A percentile compares a stretch with the other conserved stretches of the same genome.
phyloP scores from a whole-genome alignment of 2,797 vertebrate genomes.

The Dipus sagitta region DNA sequence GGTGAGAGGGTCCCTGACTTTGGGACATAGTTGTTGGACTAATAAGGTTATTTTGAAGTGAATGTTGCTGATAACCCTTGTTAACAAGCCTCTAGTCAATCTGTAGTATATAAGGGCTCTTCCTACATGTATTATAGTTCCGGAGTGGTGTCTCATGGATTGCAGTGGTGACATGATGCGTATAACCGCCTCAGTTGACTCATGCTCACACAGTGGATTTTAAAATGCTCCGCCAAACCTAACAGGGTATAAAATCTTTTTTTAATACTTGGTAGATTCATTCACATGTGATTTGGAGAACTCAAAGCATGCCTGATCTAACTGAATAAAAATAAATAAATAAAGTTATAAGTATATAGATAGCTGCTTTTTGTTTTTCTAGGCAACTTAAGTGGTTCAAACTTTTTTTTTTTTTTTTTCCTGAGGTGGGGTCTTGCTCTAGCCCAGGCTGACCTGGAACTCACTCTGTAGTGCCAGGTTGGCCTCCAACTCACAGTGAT shows the following conservation, averaged over 20 bases:
- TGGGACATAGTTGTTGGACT: neutral
- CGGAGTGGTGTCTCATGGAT: neutral
- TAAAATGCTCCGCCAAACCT: constrained; percentile 77
- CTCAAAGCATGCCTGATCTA: constrained; percentile 65
- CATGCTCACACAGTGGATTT: constrained; percentile 60
- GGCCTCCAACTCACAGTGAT: too few species aligned
- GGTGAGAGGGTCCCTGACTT: constrained; percentile 84
- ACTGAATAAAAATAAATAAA: constrained; percentile 60
- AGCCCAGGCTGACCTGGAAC: too few species aligned
- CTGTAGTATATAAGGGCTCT: constrained; percentile 49
- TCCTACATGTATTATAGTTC: constrained; percentile 63
- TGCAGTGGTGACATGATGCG: neutral
- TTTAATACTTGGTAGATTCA: constrained; percentile 76
- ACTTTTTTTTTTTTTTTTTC: neutral
- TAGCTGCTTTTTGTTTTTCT: constrained; percentile 48
- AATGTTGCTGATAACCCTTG: constrained; percentile 23
- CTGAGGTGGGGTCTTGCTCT: too few species aligned
- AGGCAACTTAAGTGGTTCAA: constrained; percentile 50
- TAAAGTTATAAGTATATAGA: constrained; percentile 55
- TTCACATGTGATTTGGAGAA: constrained; percentile 69
- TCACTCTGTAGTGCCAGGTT: too few species aligned
- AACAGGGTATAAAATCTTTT: constrained; percentile 73
- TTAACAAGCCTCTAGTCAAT: constrained; percentile 69
- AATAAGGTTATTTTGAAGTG: constrained; percentile 43
- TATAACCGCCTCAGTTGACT: neutral